These are phyloP conservation scores for Podarcis lilfordi DNA, from an alignment of 2,797 vertebrate genomes.

Conservation along the genomic window DNA sequence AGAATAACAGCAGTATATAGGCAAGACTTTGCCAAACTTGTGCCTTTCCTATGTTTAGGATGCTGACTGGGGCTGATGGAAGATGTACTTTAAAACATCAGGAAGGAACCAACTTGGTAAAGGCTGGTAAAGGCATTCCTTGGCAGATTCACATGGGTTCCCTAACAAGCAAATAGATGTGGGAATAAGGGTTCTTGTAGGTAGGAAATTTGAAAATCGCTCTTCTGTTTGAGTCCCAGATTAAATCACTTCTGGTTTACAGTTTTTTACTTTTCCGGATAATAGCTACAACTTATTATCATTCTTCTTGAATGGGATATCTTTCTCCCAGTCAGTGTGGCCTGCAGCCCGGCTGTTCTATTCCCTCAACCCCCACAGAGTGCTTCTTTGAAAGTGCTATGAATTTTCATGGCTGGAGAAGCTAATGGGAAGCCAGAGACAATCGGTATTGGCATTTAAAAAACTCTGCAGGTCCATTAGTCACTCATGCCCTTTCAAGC, in stretches of 20 bases:
- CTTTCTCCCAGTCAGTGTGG: background rate
- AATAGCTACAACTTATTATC: background rate
- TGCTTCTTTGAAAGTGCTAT: background rate
- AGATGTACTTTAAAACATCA: background rate
- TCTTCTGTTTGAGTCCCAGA: background rate
- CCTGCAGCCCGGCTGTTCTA: background rate
- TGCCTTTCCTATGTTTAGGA: too few relatives aligned
- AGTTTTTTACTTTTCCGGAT: background rate
- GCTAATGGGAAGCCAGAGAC: constrained; percentile 28
- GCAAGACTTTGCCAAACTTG: background rate
- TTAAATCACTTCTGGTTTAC: background rate
- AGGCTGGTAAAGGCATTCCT: background rate
- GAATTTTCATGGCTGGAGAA: constrained; percentile 41
- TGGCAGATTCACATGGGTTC: background rate
- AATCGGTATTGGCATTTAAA: constrained; percentile 28
- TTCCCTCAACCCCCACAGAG: background rate
- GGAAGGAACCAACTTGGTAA: too few relatives aligned
- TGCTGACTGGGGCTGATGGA: background rate
- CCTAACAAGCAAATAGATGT: background rate
- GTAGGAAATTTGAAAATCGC: background rate
- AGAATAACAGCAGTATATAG: too few relatives aligned
- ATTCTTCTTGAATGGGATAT: background rate
- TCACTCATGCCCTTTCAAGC: constrained; percentile 30
- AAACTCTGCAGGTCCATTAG: constrained; percentile 39
- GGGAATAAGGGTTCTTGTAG: too few relatives aligned